Base-by-base conservation (phyloP, 2,888 invertebrate species). In the Suillia variegata region DNA sequence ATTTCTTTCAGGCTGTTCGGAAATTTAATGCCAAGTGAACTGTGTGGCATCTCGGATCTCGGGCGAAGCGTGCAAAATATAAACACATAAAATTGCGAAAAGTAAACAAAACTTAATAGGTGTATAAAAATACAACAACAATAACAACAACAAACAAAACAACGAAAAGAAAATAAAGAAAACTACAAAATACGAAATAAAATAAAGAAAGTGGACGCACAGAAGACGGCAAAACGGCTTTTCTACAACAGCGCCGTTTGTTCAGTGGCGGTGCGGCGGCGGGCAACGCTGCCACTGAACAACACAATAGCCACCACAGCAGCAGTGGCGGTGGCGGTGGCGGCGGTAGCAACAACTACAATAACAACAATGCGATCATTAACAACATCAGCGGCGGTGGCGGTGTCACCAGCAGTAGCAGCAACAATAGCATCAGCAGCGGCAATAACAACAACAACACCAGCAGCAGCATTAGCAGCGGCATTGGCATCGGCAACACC, bases 181-280 rank as follows among this genome's bases (percentile, higher is more conserved):
- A 26, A 10, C n/a, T 13, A 38, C 4, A 31, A 31, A 31, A 31
- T 31, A 31, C 5, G 12, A 31, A 31, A 31, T 8, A 31, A 31
- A 31, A 31, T n/a, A 13, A 38, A 38, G 3, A 13, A 13, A 4
- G 38, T 38, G 38, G 38, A 38, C 10, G 38, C 38, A 34, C 52
- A 22, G n/a, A 55, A 56, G 52, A 26, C 45, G 26, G 18, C 75
- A 71, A 67, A 60, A 72, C 76, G 76, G 76, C 73, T 62, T 73
- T 70, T 59, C 63, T 73, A 64, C 73, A 71, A 64, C 73, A 73
- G 58, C 75, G 76, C 54, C 75, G 75, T 63, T 63, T 75, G 21
- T 71, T 71, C 42, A 69, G 66, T 62, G 67, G 75, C 63, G 76
- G 74, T 57, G 54, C 45, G 59, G 56, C 54, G 64, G 61, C 56